A percentile compares a stretch with the other conserved stretches of the same genome.
Conservation (phyloP, 2,797 vertebrate genomes). For the Intellagama lesueurii region DNA sequence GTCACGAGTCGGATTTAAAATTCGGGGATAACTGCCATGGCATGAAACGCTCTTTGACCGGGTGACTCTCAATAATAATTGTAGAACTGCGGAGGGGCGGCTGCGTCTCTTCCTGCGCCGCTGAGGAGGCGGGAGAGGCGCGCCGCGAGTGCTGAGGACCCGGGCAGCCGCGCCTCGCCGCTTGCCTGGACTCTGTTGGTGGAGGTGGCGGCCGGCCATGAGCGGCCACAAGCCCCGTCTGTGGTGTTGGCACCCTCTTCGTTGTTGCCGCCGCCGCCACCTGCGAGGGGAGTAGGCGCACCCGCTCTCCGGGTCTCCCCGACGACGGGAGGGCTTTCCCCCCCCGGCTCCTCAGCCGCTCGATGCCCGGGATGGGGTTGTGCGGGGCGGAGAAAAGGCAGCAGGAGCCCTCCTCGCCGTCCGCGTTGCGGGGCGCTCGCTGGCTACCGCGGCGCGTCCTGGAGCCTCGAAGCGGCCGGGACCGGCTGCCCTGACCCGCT, state of each 20-base stretch:
- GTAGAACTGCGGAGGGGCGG: neutral
- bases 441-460: slow-evolving; percentile 9
- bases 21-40: neutral
- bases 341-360: neutral
- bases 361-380: slow-evolving; percentile 14
- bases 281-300: neutral
- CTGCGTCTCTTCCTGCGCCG: neutral
- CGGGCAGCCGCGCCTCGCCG: no score
- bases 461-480: slow-evolving; percentile 40
- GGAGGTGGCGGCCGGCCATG: no score
- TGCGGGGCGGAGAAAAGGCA: neutral
- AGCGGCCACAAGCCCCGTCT: no score
- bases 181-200: no score
- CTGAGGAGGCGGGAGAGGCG: neutral
- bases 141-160: neutral
- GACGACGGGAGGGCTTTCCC: no score
- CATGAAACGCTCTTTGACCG: neutral
- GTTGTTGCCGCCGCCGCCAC: neutral
- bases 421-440: neutral
- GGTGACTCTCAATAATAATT: no score
- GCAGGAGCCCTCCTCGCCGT: fast-evolving
- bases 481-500: slow-evolving; percentile 15
- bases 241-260: no score
- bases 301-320: neutral
- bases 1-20: no score